Evolutionary conservation across 1,140 invertebrate genomes (phyloP), one percentile per base, ranked within the genome.

Genomic region (Drosophila triauraria): DNA sequence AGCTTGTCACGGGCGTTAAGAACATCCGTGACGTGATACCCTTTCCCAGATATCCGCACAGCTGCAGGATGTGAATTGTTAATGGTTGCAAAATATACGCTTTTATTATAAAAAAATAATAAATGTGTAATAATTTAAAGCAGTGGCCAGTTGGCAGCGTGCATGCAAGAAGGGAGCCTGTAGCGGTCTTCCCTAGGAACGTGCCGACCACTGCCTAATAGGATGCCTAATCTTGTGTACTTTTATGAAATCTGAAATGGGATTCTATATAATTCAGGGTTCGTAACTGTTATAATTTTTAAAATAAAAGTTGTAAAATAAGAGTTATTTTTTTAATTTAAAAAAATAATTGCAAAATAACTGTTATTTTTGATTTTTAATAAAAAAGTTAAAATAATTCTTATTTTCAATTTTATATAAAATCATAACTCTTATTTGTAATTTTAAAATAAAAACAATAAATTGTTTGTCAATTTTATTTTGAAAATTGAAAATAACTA

Each of bases 21-120:
- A 99, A 98, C 93, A 99, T 99, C 70, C 98, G 97, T 94, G 98
- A 99, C 92, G 96, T 96, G 9, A 95, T 98, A 86, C 96, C 98
- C n/a, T 99, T 99, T 94, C 98, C 98, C 12, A 94, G 98, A 77
- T 98, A 96, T 96, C 95, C 97, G 47, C 96, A 98, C 92, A 97
- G 98, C 92, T 98, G 97, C 94, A 94, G 94, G 91, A 94, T 97
- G 93, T 98, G 94, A 94, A 13, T 27, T 15, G n/a, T 42, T 61
- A n/a, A 50, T 23, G 10, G 25, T 25, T 62, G 23, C 47, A 46
- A 61, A 56, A 44, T 48, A 38, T 40, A 23, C 13, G 15, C 8
- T 51, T 74, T 50, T 43, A 25, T 44, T 58, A 30, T 72, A 53
- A 70, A 35, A 53, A 53, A 53, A 13, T 61, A 42, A 72, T 72